Conservation (phyloP, 2,113 vertebrate species). For the Channa maculata region DNA sequence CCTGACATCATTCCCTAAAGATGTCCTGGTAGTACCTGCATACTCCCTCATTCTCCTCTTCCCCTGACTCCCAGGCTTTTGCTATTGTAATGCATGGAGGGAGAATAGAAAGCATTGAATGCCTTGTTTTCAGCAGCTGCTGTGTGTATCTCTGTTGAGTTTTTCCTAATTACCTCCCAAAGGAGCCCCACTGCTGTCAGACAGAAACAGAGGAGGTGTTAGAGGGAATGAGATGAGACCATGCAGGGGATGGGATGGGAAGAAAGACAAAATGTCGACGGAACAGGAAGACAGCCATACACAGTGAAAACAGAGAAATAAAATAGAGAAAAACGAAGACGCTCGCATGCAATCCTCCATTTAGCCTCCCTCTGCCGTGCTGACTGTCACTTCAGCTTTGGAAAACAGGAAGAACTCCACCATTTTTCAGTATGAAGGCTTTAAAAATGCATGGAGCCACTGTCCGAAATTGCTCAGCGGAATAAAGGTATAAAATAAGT, state of each 20-base stretch:
- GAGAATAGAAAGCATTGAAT: conserved; percentile 60
- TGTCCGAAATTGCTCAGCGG: conserved; percentile 10
- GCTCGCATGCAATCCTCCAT: conserved; percentile 36
- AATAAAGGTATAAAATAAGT: conserved; percentile 29
- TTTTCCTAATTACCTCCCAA: conserved; percentile 86
- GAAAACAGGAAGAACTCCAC: conserved; percentile 39
- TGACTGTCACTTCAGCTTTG: conserved; percentile 54
- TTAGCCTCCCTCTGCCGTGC: conserved; percentile 31
- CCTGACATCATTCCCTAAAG: conserved; percentile 41
- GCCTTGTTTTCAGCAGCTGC: conserved; percentile 77
- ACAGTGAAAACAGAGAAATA: conserved; percentile 27
- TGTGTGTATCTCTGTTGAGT: conserved; percentile 77
- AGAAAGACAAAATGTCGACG: conserved; percentile 46
- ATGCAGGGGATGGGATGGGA: conserved; percentile 40
- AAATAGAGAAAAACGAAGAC: conserved; percentile 14
- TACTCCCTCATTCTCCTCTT: conserved; percentile 31
- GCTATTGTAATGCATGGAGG: conserved; percentile 62
- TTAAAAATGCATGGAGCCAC: conserved; percentile 60
- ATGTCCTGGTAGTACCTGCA: conserved; percentile 36
- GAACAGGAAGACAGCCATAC: conserved; percentile 45
- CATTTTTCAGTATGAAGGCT: conserved; percentile 28
- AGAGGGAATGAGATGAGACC: conserved; percentile 44
- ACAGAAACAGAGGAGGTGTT: conserved; percentile 54
- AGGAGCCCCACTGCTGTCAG: conserved; percentile 77
- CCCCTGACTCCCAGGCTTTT: conserved; percentile 57